Evolutionary conservation across 2,888 invertebrate species (phyloP).

Genomic region (Eugnorisma glareosa): DNA sequence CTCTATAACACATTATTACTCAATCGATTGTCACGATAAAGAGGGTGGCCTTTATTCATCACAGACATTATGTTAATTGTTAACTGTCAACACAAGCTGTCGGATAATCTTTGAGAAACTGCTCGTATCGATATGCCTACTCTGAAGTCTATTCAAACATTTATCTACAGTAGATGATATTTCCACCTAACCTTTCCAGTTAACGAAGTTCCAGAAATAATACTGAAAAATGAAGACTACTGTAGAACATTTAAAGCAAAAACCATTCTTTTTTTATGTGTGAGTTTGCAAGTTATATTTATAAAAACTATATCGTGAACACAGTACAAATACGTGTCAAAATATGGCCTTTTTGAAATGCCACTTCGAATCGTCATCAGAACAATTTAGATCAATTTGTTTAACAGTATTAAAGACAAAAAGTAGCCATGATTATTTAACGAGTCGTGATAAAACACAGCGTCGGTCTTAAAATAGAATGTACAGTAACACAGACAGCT

Average conservation of each 20-base stretch:
- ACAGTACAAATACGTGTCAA: not conserved
- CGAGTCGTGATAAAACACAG: slow-evolving; percentile 3
- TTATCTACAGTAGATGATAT: not conserved
- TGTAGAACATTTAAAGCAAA: not conserved
- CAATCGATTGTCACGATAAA: not conserved
- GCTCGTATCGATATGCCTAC: not conserved
- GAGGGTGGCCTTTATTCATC: not conserved
- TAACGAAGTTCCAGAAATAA: too few species aligned
- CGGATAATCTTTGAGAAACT: slow-evolving; percentile 5
- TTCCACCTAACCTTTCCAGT: not conserved
- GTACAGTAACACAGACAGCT: slow-evolving; percentile 27
- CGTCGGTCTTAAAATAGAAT: slow-evolving; percentile 7
- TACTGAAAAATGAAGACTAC: too few species aligned
- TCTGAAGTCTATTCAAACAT: not conserved
- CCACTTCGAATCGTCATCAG: not conserved
- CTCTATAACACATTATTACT: slow-evolving; percentile 16
- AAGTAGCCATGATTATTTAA: not conserved
- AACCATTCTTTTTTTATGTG: too few species aligned
- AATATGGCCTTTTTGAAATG: not conserved
- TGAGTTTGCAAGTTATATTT: not conserved
- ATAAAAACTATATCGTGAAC: not conserved
- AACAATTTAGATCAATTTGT: not conserved
- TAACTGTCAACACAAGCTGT: slow-evolving; percentile 11
- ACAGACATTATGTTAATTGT: slow-evolving; percentile 33
- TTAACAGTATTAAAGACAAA: not conserved